These are phyloP conservation scores for Microcebus griseorufus DNA, from an alignment of 2,113 vertebrate genomes.

Conservation along the genomic window DNA sequence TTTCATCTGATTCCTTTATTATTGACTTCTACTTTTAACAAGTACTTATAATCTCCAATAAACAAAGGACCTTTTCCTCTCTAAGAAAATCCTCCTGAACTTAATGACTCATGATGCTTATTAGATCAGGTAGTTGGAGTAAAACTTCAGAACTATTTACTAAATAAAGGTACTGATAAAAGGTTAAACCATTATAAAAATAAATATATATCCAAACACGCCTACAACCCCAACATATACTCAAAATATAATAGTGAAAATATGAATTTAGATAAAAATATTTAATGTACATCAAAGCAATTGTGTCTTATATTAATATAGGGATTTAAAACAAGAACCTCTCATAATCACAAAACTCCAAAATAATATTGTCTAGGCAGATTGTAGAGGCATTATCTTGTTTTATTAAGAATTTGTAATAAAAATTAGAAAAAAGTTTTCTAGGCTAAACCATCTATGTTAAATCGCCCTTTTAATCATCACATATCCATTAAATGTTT, in stretches of 20 bases:
- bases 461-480: conserved; percentile 39
- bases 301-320: background rate
- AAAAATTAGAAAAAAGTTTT: background rate
- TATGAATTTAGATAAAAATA: background rate
- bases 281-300: background rate
- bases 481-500: conserved; percentile 12
- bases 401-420: background rate
- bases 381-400: background rate
- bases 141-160: conserved; percentile 20
- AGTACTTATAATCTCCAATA: background rate
- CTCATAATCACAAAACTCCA: background rate
- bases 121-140: background rate
- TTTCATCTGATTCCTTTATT: background rate
- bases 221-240: background rate
- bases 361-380: background rate
- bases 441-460: background rate
- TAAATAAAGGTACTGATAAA: background rate
- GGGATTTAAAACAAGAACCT: background rate
- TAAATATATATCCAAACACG: background rate
- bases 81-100: background rate
- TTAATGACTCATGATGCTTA: background rate
- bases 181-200: background rate
- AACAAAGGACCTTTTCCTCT: background rate
- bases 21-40: background rate
- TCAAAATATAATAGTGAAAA: background rate